Percentiles rank a stretch among this genome's conserved stretches.
Evolutionary conservation across 2,113 vertebrate species (phyloP).

Genomic region (Plecturocebus donacophilus): DNA sequence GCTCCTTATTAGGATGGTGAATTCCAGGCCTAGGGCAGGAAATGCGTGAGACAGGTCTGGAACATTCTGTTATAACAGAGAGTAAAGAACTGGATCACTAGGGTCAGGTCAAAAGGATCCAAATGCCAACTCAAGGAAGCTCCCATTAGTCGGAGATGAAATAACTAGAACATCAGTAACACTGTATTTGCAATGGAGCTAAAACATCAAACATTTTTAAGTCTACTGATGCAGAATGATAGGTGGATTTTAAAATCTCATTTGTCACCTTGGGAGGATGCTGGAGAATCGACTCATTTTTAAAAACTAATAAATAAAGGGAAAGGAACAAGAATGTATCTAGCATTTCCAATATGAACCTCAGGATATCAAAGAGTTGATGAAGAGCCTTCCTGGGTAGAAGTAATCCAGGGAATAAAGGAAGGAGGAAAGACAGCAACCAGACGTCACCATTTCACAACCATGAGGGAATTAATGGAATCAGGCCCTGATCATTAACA

Average conservation of each 20-base stretch:
- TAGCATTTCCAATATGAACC: not conserved
- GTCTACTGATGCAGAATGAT: not conserved
- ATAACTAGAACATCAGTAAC: not conserved
- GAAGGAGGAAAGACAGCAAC: not conserved
- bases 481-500: rapidly evolving
- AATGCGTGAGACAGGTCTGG: not conserved
- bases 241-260: not conserved
- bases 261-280: not conserved
- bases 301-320: not conserved
- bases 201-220: not conserved
- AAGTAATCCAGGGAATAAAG: not conserved
- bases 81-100: not conserved
- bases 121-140: not conserved
- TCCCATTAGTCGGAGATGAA: not conserved
- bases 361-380: not conserved
- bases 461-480: not conserved
- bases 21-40: not conserved
- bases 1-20: not conserved
- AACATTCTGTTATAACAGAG: not conserved
- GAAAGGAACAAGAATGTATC: not conserved
- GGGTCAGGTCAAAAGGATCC: not conserved
- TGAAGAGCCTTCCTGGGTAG: not conserved
- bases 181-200: not conserved
- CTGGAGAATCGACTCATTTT: not conserved
- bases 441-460: not conserved